Evolutionary conservation across 2,888 invertebrate genomes (phyloP), one percentile per base, ranked within the genome.

Genomic region (Calliphora vomitoria): DNA sequence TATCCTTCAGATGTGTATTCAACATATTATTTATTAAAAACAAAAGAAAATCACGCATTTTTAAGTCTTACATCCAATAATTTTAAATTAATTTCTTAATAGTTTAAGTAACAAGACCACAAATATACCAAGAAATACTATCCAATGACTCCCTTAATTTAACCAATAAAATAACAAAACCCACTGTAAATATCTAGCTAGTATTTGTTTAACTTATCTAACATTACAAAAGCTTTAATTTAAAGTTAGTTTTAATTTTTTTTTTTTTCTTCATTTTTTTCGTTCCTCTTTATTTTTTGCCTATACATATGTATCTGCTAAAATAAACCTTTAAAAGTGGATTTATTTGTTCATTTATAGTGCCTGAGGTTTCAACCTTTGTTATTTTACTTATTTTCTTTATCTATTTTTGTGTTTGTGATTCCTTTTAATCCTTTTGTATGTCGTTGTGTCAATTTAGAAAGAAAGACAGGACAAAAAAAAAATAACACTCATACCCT

Each of bases 351-450:
- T 82, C 82, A 44, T 72, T 82, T 85, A 41, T 60, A 75, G 25
- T 50, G 85, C 85, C 82, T 79, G 58, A 69, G 85, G 85, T 66
- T 79, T 20, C 60, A 80, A 85, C 79, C 85, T 85, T 84, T 84
- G 87, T 82, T 74, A 82, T 82, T 84, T 71, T 31, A 60, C 53
- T 47, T 38, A 62, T 50, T 50, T 35, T 64, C 15, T 20, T 69
- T 60, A 38, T 64, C 31, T 50, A 15, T 8, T 53, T 53, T 62
- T 11, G 15, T 58, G 18, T 44, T 69, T 69, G 31, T 31, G 69
- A 76, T 69, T 82, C 41, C 50, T 82, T 74, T 69, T 55, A 82
- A 82, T 82, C 76, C 81, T 75, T 87, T 82, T 82, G 38, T 78
- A 47, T 81, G 76, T 66, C 35, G 55, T 47, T 20, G 69, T 79